Evolutionary conservation across 2,113 vertebrate species (phyloP).

Genomic region (Syngnathus typhle): DNA sequence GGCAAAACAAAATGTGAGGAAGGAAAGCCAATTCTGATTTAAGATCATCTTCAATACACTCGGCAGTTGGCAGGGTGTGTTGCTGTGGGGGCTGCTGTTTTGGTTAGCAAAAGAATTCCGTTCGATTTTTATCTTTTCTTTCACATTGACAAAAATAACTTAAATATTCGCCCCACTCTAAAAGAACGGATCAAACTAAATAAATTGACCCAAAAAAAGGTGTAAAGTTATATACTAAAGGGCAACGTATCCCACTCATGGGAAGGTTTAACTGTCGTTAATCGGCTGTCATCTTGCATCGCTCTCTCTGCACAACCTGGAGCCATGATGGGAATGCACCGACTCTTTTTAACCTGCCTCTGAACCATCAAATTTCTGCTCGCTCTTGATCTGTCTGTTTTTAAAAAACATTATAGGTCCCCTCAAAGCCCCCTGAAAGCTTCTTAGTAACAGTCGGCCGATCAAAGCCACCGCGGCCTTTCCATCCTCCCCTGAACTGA

Average conservation of each 20-base stretch:
- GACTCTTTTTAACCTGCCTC: slow-evolving; percentile 63
- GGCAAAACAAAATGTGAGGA: too few species aligned
- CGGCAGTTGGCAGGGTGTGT: too few species aligned
- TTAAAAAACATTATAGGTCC: slow-evolving; percentile 60
- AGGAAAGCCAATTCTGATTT: too few species aligned
- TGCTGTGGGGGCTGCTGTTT: too few species aligned
- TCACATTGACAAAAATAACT: too few species aligned
- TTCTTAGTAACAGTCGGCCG: slow-evolving; percentile 76
- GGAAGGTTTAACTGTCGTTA: slow-evolving; percentile 60
- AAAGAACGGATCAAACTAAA: too few species aligned
- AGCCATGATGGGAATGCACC: slow-evolving; percentile 61
- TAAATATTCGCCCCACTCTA: too few species aligned
- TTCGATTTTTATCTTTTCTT: too few species aligned
- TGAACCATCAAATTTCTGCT: slow-evolving; percentile 69
- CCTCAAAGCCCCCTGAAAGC: slow-evolving; percentile 71
- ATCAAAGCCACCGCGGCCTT: slow-evolving; percentile 72
- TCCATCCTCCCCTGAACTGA: slow-evolving; percentile 66
- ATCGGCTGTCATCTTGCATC: slow-evolving; percentile 58
- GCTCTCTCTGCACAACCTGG: slow-evolving; percentile 62
- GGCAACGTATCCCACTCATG: background rate
- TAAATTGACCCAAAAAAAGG: too few species aligned
- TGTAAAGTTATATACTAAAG: too few species aligned
- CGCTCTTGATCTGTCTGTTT: slow-evolving; percentile 65
- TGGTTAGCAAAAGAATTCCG: too few species aligned
- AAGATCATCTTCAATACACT: too few species aligned